These are phyloP conservation scores for Leucosticte australis DNA, from an alignment of 2,113 vertebrate genomes.

Conservation along the genomic window DNA sequence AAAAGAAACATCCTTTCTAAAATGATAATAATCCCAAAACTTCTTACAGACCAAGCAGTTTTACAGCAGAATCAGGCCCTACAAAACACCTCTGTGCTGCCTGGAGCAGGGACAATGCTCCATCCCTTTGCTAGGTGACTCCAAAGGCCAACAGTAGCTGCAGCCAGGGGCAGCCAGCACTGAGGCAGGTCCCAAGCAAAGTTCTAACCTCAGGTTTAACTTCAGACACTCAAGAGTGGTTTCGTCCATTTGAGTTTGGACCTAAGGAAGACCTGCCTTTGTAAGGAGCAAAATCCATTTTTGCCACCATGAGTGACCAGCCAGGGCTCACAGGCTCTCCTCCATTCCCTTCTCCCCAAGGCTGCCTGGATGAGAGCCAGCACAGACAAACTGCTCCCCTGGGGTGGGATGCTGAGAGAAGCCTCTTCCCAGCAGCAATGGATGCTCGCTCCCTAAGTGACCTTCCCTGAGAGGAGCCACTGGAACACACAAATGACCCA, in stretches of 20 bases:
- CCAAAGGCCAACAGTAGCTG: not conserved
- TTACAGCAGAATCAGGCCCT: not conserved
- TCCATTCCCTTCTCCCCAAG: not conserved
- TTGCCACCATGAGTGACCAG: not conserved
- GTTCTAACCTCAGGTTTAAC: not conserved
- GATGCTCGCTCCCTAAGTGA: not conserved
- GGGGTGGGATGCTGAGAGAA: not conserved
- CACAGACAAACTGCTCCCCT: not conserved
- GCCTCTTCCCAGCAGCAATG: rapidly evolving
- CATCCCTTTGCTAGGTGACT: not conserved
- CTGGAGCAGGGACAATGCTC: not conserved
- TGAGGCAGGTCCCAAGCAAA: not conserved
- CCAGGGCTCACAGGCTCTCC: not conserved
- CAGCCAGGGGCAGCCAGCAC: not conserved
- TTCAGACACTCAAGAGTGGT: not conserved
- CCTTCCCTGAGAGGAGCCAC: not conserved
- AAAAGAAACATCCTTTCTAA: not conserved
- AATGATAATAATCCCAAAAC: not conserved
- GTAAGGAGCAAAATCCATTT: not conserved
- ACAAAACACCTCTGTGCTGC: not conserved
- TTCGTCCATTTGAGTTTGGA: not conserved
- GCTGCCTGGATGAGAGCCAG: not conserved
- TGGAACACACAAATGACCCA: not conserved
- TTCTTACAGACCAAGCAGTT: not conserved
- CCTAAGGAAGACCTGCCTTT: not conserved